Evolutionary conservation across 2,888 invertebrate genomes (phyloP).

Genomic region (Crocallis elinguaria): DNA sequence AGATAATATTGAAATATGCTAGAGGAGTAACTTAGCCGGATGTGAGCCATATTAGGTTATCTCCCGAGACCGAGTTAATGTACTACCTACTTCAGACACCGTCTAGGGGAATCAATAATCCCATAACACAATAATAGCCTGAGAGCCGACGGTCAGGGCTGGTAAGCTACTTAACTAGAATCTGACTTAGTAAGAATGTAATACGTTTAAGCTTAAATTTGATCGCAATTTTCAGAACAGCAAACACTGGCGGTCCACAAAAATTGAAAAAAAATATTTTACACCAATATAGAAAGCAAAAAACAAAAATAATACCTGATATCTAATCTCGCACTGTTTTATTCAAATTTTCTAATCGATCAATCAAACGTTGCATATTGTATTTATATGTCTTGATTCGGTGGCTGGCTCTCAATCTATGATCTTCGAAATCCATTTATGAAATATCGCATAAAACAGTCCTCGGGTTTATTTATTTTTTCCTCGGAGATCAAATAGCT

Average conservation of each 20-base stretch:
- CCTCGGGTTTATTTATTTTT: constrained; percentile 76
- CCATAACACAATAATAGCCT: constrained; percentile 51
- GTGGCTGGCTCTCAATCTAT: constrained; percentile 20
- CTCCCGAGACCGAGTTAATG: constrained; percentile 57
- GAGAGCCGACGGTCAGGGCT: neutral
- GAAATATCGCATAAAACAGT: constrained; percentile 75
- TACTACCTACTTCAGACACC: constrained; percentile 50
- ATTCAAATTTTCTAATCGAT: no score
- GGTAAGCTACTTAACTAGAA: neutral
- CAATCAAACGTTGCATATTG: no score
- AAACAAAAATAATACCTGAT: no score
- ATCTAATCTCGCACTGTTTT: no score
- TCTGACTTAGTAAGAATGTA: no score
- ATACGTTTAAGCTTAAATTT: no score
- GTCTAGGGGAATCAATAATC: constrained; percentile 70
- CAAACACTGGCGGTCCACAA: no score
- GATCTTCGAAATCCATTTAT: constrained; percentile 78
- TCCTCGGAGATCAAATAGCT: constrained; percentile 78
- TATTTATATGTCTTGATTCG: no score
- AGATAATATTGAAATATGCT: constrained; percentile 32
- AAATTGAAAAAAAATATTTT: no score
- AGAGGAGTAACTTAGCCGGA: constrained; percentile 39
- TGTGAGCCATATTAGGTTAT: constrained; percentile 52
- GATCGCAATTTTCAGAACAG: no score
- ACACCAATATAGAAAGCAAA: no score